Base-by-base conservation (phyloP, 2,797 vertebrate species). In the Ctenochaetus hawaiiensis region DNA sequence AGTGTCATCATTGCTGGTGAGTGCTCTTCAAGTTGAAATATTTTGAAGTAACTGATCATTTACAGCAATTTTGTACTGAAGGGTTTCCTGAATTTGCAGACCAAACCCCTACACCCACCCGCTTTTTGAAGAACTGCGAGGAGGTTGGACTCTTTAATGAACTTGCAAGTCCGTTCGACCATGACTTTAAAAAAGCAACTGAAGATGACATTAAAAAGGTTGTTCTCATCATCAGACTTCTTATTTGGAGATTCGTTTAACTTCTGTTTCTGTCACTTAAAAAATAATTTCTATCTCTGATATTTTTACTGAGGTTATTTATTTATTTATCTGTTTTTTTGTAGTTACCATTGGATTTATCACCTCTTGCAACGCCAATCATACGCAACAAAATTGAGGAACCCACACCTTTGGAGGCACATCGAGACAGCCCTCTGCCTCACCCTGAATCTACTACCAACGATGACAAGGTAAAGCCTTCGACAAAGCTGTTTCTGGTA, bases 61-160 rank as follows among this genome's bases (percentile, higher is more conserved):
- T 22, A 14, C n/a, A 0, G 10, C 0, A 48, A 0, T 39, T 23
- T 16, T 9, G 22, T 5, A 14, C 54, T 83, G 6, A 69, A 53
- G 5, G 4, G 30, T 80, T 62, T 61, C n/a, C 34, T 67, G 26
- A 48, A 1, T 94, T 95, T 8, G 83, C 95, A 99, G 98, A 99
- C 95, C 98, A 99, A 95, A 99, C 98, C n/a, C 98, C 98, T 18
- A 99, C 98, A 59, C 98, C 98, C n/a, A 99, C 98, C 63, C 97
- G 98, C 88, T 99, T 99, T 91, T 90, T 99, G 90, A 99, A 99
- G 95, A 99, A 99, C 95, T 99, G 98, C 88, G 98, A 99, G 93
- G 98, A 99, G 95, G 98, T 99, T 3, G 98, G 98, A 81, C 96
- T 99, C 87, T 99, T 99, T 90, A 99, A 99, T 91, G 98, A 99